These are phyloP conservation scores for Silurus glanis DNA, from an alignment of 2,113 vertebrate species.

Conservation along the genomic window DNA sequence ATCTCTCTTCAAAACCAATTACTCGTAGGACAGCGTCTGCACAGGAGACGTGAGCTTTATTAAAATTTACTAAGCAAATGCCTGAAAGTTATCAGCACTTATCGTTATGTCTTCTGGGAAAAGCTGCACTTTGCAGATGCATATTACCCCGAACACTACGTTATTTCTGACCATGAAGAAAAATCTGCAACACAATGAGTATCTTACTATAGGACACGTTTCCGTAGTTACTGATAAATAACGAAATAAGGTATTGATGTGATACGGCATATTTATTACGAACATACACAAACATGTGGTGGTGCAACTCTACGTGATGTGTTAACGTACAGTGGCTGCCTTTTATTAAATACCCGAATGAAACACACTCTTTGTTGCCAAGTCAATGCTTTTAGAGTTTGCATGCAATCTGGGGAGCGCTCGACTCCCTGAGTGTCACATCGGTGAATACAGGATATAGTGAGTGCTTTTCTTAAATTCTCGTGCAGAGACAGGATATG, in stretches of 20 bases:
- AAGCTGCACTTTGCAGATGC: not conserved
- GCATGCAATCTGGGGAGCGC: conserved; percentile 12
- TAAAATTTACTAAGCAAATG: not conserved
- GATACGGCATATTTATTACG: not conserved
- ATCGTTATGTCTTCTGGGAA: not conserved
- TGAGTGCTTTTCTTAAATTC: not conserved
- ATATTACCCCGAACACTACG: not conserved
- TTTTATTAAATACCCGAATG: conserved; percentile 13
- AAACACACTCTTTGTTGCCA: conserved; percentile 10
- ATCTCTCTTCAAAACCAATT: not conserved
- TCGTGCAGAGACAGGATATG: not conserved
- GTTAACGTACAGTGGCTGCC: not conserved
- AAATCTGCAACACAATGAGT: not conserved
- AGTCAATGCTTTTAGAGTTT: conserved; percentile 32
- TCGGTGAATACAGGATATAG: not conserved
- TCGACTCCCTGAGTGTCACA: not conserved
- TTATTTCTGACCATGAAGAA: not conserved
- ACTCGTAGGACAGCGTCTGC: not conserved
- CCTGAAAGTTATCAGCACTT: not conserved
- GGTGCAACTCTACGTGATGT: not conserved
- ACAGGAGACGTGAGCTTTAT: not conserved
- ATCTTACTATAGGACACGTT: not conserved
- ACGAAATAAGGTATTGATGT: not conserved
- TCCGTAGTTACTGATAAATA: not conserved
- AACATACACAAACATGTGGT: not conserved